These are phyloP conservation scores for Triplophysa rosa DNA, from an alignment of 2,113 vertebrate genomes.

Conservation along the genomic window DNA sequence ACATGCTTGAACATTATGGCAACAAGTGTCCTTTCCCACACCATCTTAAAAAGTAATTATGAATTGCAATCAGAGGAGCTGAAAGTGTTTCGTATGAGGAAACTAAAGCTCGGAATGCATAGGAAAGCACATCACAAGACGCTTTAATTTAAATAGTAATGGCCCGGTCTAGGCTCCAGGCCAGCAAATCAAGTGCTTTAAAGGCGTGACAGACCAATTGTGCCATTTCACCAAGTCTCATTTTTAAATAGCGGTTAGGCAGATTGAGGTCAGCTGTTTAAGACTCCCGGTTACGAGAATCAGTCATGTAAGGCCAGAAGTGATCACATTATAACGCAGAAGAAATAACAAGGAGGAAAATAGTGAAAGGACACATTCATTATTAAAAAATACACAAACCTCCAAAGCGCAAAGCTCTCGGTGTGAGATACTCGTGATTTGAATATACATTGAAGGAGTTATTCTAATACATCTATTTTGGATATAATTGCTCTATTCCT, in stretches of 20 bases:
- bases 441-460: not conserved
- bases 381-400: not conserved
- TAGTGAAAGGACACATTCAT: not conserved
- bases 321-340: constrained; percentile 28
- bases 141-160: constrained; percentile 46
- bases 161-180: constrained; percentile 29
- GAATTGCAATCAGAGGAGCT: constrained; percentile 13
- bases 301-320: constrained; percentile 31
- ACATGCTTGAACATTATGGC: not conserved
- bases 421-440: not conserved
- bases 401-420: not conserved
- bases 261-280: constrained; percentile 36
- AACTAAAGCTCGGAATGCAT: constrained; percentile 3
- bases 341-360: not conserved
- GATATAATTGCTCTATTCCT: too few relatives aligned
- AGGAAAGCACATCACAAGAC: constrained; percentile 14
- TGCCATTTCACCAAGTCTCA: constrained; percentile 38
- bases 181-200: constrained; percentile 40
- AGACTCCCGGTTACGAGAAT: constrained; percentile 28
- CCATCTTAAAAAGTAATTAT: constrained; percentile 10
- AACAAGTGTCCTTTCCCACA: not conserved
- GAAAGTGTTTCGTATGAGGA: constrained; percentile 13
- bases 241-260: constrained; percentile 39
- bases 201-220: constrained; percentile 36
- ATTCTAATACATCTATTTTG: not conserved